These are phyloP conservation scores for Intellagama lesueurii DNA, from an alignment of 2,797 vertebrate species.

Conservation along the genomic window DNA sequence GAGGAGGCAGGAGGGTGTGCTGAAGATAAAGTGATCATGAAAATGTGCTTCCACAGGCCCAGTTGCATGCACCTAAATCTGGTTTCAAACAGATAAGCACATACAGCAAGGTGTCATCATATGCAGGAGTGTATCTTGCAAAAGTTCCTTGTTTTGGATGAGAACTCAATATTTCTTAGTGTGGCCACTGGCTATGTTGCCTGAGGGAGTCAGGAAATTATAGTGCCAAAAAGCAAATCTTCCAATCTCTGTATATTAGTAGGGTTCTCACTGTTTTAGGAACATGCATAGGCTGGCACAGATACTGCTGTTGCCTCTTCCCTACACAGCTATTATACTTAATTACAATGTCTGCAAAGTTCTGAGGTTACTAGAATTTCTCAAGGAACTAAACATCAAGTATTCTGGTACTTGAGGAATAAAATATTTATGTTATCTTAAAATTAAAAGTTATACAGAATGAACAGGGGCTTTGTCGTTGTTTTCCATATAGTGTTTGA, in stretches of 20 bases:
- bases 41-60: neutral
- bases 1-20: neutral
- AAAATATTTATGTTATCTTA: constrained; percentile 53
- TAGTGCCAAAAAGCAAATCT: too few relatives aligned
- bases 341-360: neutral
- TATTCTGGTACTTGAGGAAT: constrained; percentile 46
- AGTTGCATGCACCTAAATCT: neutral
- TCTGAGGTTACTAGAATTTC: constrained; percentile 34
- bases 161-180: too few relatives aligned
- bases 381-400: constrained; percentile 47
- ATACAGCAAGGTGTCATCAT: neutral
- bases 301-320: neutral
- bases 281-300: neutral
- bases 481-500: neutral
- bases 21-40: too few relatives aligned
- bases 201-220: too few relatives aligned
- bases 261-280: neutral
- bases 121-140: neutral
- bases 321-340: neutral
- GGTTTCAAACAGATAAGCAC: neutral
- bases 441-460: constrained; percentile 20
- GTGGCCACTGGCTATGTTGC: too few relatives aligned
- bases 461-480: neutral
- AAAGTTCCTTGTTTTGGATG: too few relatives aligned
- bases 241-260: neutral